These are phyloP conservation scores for Pandemis cinnamomeana DNA, from an alignment of 2,888 invertebrate species.

Conservation along the genomic window DNA sequence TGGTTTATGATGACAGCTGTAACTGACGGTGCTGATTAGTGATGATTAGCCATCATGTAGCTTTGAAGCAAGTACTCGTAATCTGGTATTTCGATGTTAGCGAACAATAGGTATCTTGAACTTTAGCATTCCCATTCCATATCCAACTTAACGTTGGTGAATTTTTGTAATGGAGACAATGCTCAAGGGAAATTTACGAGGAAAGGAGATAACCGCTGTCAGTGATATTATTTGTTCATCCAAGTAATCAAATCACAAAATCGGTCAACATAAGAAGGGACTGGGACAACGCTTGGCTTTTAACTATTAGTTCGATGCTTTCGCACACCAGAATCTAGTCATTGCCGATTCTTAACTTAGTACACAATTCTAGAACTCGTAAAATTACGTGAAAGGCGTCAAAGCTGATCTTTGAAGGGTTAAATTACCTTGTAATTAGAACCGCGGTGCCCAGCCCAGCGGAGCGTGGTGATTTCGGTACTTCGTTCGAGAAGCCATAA, in stretches of 20 bases:
- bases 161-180: too few species aligned
- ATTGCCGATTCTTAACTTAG: not conserved
- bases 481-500: slow-evolving; percentile 8
- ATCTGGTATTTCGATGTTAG: too few species aligned
- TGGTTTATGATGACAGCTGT: slow-evolving; percentile 51
- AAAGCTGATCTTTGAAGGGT: slow-evolving; percentile 26
- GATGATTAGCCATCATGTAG: not conserved
- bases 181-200: too few species aligned
- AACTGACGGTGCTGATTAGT: slow-evolving; percentile 11
- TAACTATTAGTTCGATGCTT: not conserved
- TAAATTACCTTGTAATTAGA: slow-evolving; percentile 37
- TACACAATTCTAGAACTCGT: not conserved
- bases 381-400: slow-evolving; percentile 15
- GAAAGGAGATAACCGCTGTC: too few species aligned
- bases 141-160: too few species aligned
- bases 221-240: too few species aligned
- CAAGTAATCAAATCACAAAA: too few species aligned
- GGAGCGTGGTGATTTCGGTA: slow-evolving; percentile 32
- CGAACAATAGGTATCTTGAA: too few species aligned
- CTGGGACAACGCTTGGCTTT: not conserved
- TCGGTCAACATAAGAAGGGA: not conserved
- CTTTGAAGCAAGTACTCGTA: too few species aligned
- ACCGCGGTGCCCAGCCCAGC: slow-evolving; percentile 12
- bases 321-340: not conserved
- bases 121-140: too few species aligned